Evolutionary conservation across 2,113 vertebrate species (phyloP).

Genomic region (Gavia stellata): DNA sequence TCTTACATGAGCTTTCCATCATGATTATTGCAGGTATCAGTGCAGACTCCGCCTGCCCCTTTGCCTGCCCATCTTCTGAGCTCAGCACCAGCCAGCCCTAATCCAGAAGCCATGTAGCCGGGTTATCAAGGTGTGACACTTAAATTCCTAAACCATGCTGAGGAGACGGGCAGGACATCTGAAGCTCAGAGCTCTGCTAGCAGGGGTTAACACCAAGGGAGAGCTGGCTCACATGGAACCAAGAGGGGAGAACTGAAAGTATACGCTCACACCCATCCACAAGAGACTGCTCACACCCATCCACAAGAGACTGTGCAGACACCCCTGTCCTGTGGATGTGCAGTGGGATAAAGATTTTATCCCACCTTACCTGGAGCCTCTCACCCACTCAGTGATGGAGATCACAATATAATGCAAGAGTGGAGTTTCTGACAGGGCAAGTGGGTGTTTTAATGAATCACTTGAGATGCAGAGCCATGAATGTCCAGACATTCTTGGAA

Average conservation of each 20-base stretch:
- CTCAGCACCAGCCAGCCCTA: background rate
- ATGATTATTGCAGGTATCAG: background rate
- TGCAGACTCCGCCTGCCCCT: background rate
- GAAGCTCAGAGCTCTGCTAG: background rate
- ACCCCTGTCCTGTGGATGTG: background rate
- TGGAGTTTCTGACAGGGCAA: background rate
- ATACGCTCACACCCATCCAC: background rate
- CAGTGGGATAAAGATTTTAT: background rate
- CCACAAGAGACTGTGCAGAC: no score
- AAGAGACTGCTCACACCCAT: background rate
- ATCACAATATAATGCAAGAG: conserved; percentile 4
- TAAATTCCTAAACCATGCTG: background rate
- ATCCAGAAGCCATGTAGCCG: background rate
- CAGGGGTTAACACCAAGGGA: background rate
- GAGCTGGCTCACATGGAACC: background rate
- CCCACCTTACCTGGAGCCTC: background rate
- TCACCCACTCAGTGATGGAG: background rate
- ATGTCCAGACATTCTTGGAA: conserved; percentile 31
- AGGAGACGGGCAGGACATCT: background rate
- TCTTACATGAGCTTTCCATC: background rate
- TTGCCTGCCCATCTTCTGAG: background rate
- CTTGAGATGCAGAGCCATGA: conserved; percentile 52
- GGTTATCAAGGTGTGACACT: background rate
- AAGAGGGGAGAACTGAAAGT: background rate
- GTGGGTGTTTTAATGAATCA: conserved; percentile 35